Evolutionary conservation across 2,888 invertebrate genomes (phyloP), one percentile per base, ranked within the genome.

Genomic region (Sinentomon sp.): DNA sequence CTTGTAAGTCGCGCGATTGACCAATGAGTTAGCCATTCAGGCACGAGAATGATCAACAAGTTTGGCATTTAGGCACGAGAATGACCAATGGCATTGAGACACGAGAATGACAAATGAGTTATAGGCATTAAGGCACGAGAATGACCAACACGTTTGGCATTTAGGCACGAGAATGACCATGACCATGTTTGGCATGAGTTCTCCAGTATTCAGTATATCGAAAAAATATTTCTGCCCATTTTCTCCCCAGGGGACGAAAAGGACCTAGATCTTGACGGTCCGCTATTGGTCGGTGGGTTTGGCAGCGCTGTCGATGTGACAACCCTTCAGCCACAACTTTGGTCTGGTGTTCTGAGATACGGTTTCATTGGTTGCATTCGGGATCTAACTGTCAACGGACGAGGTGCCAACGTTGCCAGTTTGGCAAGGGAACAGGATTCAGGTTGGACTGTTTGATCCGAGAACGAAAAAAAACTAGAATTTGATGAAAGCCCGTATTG

Each of bases 301-400:
- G 78, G 78, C 0, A 68, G 75, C 0, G 68, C 73, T 19, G 42
- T 43, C 16, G 76, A 76, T 49, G 67, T 71, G 2, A 69, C 70
- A 6, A 63, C 68, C 26, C 66, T 80, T 32, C 83, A 87, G 0
- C 64, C 77, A 3, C 76, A 75, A 13, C 57, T 92, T 37, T 89
- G 87, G 87, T 77, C 83, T 1, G 83, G 76, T 1, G 72, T 76
- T 6, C 55, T 89, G 33, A 64, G 77, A 36, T 73, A 77, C 47
- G 89, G 89, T 16, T 92, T 77, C 51, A 85, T 89, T 6, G 92
- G 89, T 3, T 92, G 89, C 52, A 64, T 92, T 48, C 63, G 83
- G 41, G 85, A 87, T 51, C 60, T 92, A 45, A 68, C 74, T 42
- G 60, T 87, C 47, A 83, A 87, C 50, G 76, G 76, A 29, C 72